Percentiles rank a stretch among this genome's conserved stretches.
Evolutionary conservation across 2,113 vertebrate genomes (phyloP).

Genomic region (Melanostigma gelatinosum): DNA sequence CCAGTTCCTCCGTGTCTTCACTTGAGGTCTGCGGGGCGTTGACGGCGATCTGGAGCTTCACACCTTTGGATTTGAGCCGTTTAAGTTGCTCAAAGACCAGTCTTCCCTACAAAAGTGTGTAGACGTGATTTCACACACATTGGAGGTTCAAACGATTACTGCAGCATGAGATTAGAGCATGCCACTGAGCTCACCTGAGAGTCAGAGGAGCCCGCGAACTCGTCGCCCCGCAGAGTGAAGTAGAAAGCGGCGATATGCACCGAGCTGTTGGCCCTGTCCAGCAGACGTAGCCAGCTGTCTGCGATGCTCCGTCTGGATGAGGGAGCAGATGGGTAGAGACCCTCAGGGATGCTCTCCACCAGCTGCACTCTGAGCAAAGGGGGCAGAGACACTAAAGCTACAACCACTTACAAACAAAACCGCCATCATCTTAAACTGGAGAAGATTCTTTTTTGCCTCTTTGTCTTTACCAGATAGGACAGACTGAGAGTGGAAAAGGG

Average conservation of each 20-base stretch:
- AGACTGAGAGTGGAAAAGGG: too few relatives aligned
- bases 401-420: constrained; percentile 3
- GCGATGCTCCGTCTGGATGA: constrained; percentile 67
- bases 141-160: not conserved
- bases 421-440: not conserved
- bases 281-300: constrained; percentile 79
- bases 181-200: constrained; percentile 61
- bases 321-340: constrained; percentile 47
- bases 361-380: constrained; percentile 71
- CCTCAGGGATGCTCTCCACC: constrained; percentile 82
- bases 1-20: constrained; percentile 75
- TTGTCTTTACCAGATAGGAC: too few relatives aligned
- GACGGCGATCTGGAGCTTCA: constrained; percentile 80
- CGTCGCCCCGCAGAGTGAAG: constrained; percentile 74
- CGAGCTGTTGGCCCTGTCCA: constrained; percentile 75
- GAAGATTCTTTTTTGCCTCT: too few relatives aligned
- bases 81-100: constrained; percentile 77
- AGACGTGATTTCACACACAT: not conserved
- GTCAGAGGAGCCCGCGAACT: constrained; percentile 52
- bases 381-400: not conserved
- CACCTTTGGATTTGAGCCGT: constrained; percentile 74
- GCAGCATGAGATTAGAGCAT: not conserved
- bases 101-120: constrained; percentile 71
- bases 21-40: constrained; percentile 77
- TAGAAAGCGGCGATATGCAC: constrained; percentile 85